Conservation (phyloP, 2,113 vertebrate genomes). For the Typhlomys cinereus region DNA sequence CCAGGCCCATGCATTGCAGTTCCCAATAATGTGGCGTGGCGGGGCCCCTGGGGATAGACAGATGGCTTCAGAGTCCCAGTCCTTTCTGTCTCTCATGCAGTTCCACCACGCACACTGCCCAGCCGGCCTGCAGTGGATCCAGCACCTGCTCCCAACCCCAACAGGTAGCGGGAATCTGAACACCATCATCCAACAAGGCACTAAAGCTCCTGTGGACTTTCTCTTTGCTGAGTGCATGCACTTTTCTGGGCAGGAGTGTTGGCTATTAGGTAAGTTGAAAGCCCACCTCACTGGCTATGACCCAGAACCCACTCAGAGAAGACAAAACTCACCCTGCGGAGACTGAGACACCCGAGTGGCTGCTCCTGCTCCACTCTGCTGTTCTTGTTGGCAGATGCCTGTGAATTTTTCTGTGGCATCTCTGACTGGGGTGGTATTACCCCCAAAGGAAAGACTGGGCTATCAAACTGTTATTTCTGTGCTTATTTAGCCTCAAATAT, state of each 20-base stretch:
- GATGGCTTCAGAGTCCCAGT: neutral
- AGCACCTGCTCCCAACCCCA: neutral
- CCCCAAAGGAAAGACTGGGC: neutral
- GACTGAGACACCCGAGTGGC: neutral
- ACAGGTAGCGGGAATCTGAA: neutral
- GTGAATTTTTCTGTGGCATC: neutral
- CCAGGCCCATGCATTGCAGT: too few relatives aligned
- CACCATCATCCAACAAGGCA: neutral
- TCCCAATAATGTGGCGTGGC: neutral
- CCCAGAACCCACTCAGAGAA: neutral
- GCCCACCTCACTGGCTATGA: neutral
- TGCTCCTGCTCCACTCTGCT: neutral
- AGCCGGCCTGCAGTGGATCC: neutral
- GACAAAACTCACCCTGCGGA: neutral
- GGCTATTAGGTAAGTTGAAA: neutral
- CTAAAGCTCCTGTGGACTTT: neutral
- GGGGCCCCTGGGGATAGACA: neutral
- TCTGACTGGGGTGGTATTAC: rapidly evolving
- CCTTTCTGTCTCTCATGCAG: neutral
- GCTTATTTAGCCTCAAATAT: neutral
- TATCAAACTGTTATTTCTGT: neutral
- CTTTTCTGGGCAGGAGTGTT: neutral
- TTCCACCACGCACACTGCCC: neutral
- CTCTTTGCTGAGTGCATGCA: neutral
- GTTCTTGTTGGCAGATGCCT: too few relatives aligned